Evolutionary conservation across 2,888 invertebrate species (phyloP), one percentile per base, ranked within the genome.

Genomic region (Drymonia ruficornis): DNA sequence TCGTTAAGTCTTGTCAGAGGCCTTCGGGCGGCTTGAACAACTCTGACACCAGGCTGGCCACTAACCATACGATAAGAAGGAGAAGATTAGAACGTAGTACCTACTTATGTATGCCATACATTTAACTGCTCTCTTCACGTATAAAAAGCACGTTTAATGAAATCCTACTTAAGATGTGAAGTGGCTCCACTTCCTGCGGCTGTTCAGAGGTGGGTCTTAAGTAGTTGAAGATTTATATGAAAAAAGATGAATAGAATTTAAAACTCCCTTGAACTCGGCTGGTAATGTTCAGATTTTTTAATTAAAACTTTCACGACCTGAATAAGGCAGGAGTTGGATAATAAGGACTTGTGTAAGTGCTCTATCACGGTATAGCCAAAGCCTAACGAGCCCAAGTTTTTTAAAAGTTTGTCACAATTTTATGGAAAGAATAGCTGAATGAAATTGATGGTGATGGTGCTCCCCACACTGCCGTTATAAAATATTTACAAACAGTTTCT

Each of bases 281-380:
- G 49, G 8, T 19, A 43, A 42, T 56, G 59, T 63, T 59, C 44
- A 36, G 53, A 56, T 63, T 63, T 59, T 61, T 63, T 55, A 63
- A 66, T 66, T 66, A 59, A 59, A 65, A 66, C 55, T 67, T 62
- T 36, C 15, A 44, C 29, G 49, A 28, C 42, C 59, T 36, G 48
- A 52, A 53, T 50, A 46, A 52, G 46, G 57, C 57, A 44, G 49
- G 29, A 18, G 52, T 19, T 57, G 57, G 36, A 3, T n/a, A n/a
- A 36, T 36, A n/a, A n/a, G 4, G n/a, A n/a, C 3, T 36, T n/a
- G 36, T 13, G 16, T 9, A 40, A 40, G 16, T 16, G 16, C 16
- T 16, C 16, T 40, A 40, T n/a, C 15, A n/a, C 7, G 38, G 38
- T 11, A 2, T 31, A 31, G 31, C 2, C 31, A 8, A 4, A 23